Base-by-base conservation (phyloP, 2,113 vertebrate species). In the Cavia porcellus region DNA sequence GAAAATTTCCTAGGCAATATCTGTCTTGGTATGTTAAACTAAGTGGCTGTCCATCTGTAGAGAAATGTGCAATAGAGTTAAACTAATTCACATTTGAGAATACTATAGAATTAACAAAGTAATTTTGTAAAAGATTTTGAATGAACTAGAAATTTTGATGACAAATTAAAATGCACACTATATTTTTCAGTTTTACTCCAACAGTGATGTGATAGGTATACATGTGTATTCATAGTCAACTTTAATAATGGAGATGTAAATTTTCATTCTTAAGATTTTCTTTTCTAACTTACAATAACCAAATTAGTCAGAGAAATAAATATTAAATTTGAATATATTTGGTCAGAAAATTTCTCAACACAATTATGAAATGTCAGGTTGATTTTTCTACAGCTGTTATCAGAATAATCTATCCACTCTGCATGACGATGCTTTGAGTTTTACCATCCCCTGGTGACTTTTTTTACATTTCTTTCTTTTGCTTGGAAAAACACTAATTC, bases 291-390 rank as follows among this genome's bases (percentile, higher is more conserved):
- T 66, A 62, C 1, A 66, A 62, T 2, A 66, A 87, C 14, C 74
- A 77, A 38, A 7, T 30, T n/a, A 88, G 2, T 72, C 93, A 64
- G 35, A 85, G 90, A 79, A 11, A 50, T 55, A 30, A 38, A 15
- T 75, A 79, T 7, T 79, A 52, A 7, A 80, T 86, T 87, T 13
- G 70, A 90, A 94, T 77, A 24, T 14, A 3, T 80, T 91, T 93
- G 47, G 10, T 75, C 28, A 66, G 59, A n/a, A 75, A 2, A 80
- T 9, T 57, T 81, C 42, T 84, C 5, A 35, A 4, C 61, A 50
- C 38, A 77, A 52, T 64, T 50, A 64, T 20, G 15, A 17, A 59
- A 12, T 7, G 3, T 32, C 28, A 42, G 15, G 52, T 79, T 92
- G 90, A 45, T 82, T 70, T 79, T 82, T 8, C n/a, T 80, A 7